Conservation (phyloP, 2,113 vertebrate genomes). For the Percopsis transmontana region DNA sequence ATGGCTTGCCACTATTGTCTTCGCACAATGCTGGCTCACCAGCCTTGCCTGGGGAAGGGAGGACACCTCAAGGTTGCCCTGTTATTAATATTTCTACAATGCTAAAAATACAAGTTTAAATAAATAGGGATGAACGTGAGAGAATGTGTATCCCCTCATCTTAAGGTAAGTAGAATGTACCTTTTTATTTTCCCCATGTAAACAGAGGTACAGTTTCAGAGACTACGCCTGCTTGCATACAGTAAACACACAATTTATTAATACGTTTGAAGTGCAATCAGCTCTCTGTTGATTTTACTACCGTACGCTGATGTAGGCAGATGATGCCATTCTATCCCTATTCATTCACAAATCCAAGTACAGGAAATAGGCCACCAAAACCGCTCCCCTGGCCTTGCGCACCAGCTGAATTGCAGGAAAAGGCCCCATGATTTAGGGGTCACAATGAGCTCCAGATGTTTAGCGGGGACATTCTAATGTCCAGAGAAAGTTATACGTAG, state of each 20-base stretch:
- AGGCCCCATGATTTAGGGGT: constrained; percentile 53
- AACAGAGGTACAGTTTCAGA: constrained; percentile 21
- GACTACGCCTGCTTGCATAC: constrained; percentile 4
- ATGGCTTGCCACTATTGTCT: constrained; percentile 54
- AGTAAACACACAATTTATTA: constrained; percentile 12
- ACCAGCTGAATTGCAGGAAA: constrained; percentile 66
- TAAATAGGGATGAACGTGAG: background rate
- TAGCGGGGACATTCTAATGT: constrained; percentile 62
- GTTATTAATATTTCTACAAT: constrained; percentile 37
- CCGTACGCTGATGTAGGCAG: constrained; percentile 45
- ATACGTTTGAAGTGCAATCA: constrained; percentile 39
- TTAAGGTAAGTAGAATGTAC: too few relatives aligned
- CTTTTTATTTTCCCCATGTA: background rate
- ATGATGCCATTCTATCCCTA: constrained; percentile 52
- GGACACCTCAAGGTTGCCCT: constrained; percentile 22
- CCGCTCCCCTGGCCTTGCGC: constrained; percentile 45
- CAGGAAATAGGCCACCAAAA: constrained; percentile 61
- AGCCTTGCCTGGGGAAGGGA: constrained; percentile 27
- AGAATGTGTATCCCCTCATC: background rate
- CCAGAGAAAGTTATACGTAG: constrained; percentile 53
- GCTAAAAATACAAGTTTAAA: constrained; percentile 31
- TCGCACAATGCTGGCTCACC: constrained; percentile 40
- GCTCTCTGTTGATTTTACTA: constrained; percentile 2
- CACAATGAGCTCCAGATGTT: constrained; percentile 70
- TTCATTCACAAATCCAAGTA: constrained; percentile 73